These are phyloP conservation scores for Capra hircus DNA, from an alignment of 2,113 vertebrate genomes.

Conservation along the genomic window DNA sequence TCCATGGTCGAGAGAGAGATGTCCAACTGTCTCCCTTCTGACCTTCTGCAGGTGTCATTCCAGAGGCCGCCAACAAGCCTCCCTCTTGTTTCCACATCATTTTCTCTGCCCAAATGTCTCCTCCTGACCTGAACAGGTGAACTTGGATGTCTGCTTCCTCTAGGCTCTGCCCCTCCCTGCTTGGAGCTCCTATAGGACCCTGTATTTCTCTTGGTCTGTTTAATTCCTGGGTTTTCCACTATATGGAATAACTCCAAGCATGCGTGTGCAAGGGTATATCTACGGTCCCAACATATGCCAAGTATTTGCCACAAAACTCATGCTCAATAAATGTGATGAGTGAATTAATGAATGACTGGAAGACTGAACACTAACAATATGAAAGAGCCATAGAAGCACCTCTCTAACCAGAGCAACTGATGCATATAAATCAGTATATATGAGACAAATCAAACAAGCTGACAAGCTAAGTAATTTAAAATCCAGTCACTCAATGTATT, in stretches of 20 bases:
- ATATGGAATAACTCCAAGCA: not conserved
- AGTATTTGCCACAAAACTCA: not conserved
- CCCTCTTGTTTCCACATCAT: not conserved
- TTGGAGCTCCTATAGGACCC: not conserved
- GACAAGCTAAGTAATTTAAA: slow-evolving; percentile 14
- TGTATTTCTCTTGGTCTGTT: not conserved
- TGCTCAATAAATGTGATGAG: not conserved
- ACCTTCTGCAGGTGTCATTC: not conserved
- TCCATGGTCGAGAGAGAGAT: not conserved
- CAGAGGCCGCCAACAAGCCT: not conserved
- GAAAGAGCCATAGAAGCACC: not conserved
- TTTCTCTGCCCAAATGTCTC: not conserved
- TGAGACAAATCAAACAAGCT: not conserved
- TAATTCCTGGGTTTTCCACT: not conserved
- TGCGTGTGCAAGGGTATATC: not conserved
- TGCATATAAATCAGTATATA: not conserved
- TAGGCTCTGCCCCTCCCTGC: not conserved
- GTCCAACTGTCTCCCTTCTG: too few species aligned
- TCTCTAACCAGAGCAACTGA: not conserved
- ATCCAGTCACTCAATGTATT: not conserved
- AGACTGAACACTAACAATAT: not conserved
- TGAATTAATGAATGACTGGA: not conserved
- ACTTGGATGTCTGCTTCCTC: not conserved
- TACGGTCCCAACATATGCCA: not conserved
- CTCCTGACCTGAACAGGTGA: not conserved